Base-by-base conservation (phyloP, 2,888 invertebrate genomes). In the Tineola bisselliella region DNA sequence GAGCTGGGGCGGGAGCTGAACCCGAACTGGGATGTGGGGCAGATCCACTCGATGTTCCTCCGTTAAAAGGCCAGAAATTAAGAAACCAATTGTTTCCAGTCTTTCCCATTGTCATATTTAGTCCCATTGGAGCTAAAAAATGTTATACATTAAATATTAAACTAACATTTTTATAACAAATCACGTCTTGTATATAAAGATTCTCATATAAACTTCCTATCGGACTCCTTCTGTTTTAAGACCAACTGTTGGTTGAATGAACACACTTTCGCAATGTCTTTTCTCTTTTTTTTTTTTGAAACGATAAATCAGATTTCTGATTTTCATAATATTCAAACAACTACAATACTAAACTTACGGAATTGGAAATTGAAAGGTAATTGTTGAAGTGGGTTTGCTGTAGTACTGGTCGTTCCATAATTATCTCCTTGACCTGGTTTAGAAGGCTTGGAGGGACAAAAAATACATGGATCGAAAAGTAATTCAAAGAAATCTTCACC, bases 81-180 rank as follows among this genome's bases (percentile, higher is more conserved):
- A 75, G 58, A 4, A 48, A 61, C 66, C 69, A 69, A 0, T 66
- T 62, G 10, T 64, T 66, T 4, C 66, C 68, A 2, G 62, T 19
- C 44, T 66, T 69, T 17, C 63, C 62, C 65, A 76, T 63, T 4
- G 69, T 72, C 6, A 77, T 38, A 62, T 71, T 75, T 63, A 75
- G 65, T 2, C 75, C 77, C 54, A 67, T 70, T 38, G 74, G 70
- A 11, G 75, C 77, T 75, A 69, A 43, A 74, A 75, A 61, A 38
- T n/a, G n/a, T n/a, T n/a, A n/a, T n/a, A n/a, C n/a, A n/a, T n/a
- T n/a, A n/a, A n/a, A n/a, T n/a, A n/a, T n/a, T n/a, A n/a, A n/a
- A n/a, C n/a, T n/a, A n/a, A n/a, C n/a, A n/a, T n/a, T n/a, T n/a
- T n/a, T n/a, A n/a, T n/a, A n/a, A n/a, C n/a, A n/a, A n/a, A n/a